A percentile compares a stretch with the other conserved stretches of the same genome.
These are phyloP conservation scores for Chironomus tentans DNA, from an alignment of 2,888 invertebrate species.

Conservation along the genomic window DNA sequence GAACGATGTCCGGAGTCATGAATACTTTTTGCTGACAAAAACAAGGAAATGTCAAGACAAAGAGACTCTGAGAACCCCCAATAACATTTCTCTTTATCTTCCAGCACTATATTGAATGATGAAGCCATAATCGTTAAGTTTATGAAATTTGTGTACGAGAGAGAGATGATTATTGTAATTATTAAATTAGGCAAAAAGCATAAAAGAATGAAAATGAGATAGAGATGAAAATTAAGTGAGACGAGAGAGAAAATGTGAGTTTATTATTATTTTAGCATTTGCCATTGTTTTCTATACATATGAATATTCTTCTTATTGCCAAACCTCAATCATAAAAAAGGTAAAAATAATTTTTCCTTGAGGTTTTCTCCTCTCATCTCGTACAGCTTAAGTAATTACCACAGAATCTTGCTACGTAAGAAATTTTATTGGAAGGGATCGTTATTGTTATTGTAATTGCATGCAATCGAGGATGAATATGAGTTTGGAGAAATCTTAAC, in stretches of 20 bases:
- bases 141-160: slow-evolving; percentile 14
- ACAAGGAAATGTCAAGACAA: not conserved
- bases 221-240: not conserved
- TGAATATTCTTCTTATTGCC: not conserved
- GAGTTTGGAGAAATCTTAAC: no score
- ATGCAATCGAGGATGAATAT: no score
- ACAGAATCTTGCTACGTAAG: not conserved
- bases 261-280: not conserved
- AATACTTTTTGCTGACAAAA: not conserved
- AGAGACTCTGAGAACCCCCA: not conserved
- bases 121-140: slow-evolving; percentile 24
- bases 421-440: no score
- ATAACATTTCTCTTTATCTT: not conserved
- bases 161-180: slow-evolving; percentile 19
- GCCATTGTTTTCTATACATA: not conserved
- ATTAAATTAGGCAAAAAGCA: slow-evolving; percentile 12
- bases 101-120: not conserved
- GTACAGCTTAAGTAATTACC: not conserved
- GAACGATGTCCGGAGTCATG: not conserved
- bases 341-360: not conserved
- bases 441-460: no score
- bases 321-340: not conserved
- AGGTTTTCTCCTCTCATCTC: not conserved
- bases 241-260: no score
- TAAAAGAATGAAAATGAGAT: not conserved